Evolutionary conservation across 2,888 invertebrate genomes (phyloP).

Genomic region (Seira ritae): DNA sequence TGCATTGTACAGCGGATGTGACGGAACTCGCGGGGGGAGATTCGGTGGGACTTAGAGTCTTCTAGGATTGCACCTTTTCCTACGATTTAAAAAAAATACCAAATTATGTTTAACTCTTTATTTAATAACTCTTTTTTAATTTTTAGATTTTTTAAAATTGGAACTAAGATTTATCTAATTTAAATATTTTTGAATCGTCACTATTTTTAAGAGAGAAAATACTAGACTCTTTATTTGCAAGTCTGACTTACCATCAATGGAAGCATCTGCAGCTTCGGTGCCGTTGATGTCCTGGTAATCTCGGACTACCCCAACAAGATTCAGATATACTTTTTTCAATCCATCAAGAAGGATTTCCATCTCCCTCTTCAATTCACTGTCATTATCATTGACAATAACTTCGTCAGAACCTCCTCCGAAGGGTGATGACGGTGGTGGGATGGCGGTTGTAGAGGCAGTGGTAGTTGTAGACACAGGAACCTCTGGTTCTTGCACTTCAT

Average conservation of each 20-base stretch:
- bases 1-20: conserved; percentile 73
- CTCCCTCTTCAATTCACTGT: conserved; percentile 63
- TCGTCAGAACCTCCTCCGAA: conserved; percentile 43
- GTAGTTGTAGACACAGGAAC: conserved; percentile 29
- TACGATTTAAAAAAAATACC: too few relatives aligned
- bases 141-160: too few relatives aligned
- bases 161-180: too few relatives aligned
- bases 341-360: conserved; percentile 68
- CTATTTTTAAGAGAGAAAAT: too few relatives aligned
- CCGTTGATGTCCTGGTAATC: conserved; percentile 70
- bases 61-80: too few relatives aligned
- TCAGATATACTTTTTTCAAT: conserved; percentile 66
- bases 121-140: too few relatives aligned
- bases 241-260: conserved; percentile 19
- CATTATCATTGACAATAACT: conserved; percentile 40
- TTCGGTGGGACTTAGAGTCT: conserved; percentile 72
- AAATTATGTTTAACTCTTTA: too few relatives aligned
- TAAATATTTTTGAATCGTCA: too few relatives aligned
- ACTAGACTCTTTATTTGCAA: conserved; percentile 27
- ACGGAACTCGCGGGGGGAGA: conserved; percentile 73
- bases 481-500: conserved; percentile 12
- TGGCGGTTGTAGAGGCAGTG: conserved; percentile 38
- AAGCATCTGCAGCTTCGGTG: conserved; percentile 21
- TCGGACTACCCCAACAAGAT: conserved; percentile 66
- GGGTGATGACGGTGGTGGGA: conserved; percentile 38